These are phyloP conservation scores for Sebastes steindachneri DNA, from an alignment of 2,797 vertebrate genomes.

Conservation along the genomic window DNA sequence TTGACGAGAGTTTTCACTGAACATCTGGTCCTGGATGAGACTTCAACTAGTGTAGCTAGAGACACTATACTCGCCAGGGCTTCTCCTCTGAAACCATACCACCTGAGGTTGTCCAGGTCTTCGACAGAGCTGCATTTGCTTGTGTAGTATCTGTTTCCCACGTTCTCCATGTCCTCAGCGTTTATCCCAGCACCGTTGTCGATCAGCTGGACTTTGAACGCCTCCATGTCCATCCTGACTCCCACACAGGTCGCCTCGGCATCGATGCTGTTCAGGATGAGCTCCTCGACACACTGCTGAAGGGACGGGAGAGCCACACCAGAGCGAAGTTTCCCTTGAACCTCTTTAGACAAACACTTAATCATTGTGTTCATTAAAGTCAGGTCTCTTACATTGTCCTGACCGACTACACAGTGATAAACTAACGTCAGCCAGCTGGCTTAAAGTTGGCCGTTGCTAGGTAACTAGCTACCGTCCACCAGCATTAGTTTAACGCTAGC, in stretches of 20 bases:
- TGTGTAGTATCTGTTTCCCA: constrained; percentile 90
- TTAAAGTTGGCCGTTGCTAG: not conserved
- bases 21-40: constrained; percentile 86
- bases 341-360: constrained; percentile 85
- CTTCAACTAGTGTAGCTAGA: constrained; percentile 88
- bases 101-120: constrained; percentile 88
- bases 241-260: constrained; percentile 92
- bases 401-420: not conserved
- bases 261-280: constrained; percentile 92
- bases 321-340: constrained; percentile 89
- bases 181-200: constrained; percentile 92
- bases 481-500: not conserved
- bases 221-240: constrained; percentile 89
- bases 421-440: not conserved
- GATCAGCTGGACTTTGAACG: constrained; percentile 92
- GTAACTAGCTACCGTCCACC: not conserved
- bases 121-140: constrained; percentile 90
- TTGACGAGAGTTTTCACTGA: constrained; percentile 88
- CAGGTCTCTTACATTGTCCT: not conserved
- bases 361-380: constrained; percentile 83
- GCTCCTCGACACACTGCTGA: constrained; percentile 94
- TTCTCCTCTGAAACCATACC: constrained; percentile 94
- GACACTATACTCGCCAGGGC: constrained; percentile 91
- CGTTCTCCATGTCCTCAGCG: constrained; percentile 83
- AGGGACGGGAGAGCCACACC: constrained; percentile 89